Evolutionary conservation across 2,888 invertebrate genomes (phyloP), one percentile per base, ranked within the genome.

Genomic region (Leptinotarsa juncta): DNA sequence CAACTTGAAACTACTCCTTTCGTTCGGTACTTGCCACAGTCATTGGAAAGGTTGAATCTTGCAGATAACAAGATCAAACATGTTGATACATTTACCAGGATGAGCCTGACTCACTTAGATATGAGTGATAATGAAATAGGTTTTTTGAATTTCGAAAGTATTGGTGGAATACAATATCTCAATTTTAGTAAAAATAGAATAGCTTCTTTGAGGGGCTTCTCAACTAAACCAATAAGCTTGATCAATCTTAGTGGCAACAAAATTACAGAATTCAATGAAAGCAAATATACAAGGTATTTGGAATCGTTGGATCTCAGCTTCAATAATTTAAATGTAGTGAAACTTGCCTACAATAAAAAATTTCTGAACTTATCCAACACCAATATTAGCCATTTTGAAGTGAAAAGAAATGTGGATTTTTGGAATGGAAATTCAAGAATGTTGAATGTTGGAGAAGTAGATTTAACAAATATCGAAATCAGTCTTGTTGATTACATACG

Each of bases 221-320:
- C 42, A 15, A 48, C n/a, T 53, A 0, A 23, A 15, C 3, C 10
- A 16, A 23, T 4, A n/a, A 42, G 4, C 0, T 67, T 23, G 0
- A 14, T 72, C 7, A 67, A 76, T 68, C 60, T 76, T 15, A 76
- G 76, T 55, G 65, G 50, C 48, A 76, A 76, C 42, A 68, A 66
- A 18, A 32, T 76, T 7, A 50, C 20, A 4, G 51, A 68, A 51
- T 76, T 71, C 51, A 62, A 70, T 18, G 76, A 75, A 57, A 53
- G 26, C 15, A 20, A 66, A 20, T 57, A 68, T 26, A 14, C 42
- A 16, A n/a, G 10, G 3, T 3, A 7, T 10, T 53, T 67, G 53
- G 7, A 23, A 5, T 68, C 62, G 14, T 18, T 76, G 23, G 53
- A 76, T 76, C n/a, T 76, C 20, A 76, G 71, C 71, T 57, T 67